Percentiles rank a stretch among this genome's conserved stretches.
Conservation (phyloP, 1,140 invertebrate genomes). For the Saxidomus purpurata region DNA sequence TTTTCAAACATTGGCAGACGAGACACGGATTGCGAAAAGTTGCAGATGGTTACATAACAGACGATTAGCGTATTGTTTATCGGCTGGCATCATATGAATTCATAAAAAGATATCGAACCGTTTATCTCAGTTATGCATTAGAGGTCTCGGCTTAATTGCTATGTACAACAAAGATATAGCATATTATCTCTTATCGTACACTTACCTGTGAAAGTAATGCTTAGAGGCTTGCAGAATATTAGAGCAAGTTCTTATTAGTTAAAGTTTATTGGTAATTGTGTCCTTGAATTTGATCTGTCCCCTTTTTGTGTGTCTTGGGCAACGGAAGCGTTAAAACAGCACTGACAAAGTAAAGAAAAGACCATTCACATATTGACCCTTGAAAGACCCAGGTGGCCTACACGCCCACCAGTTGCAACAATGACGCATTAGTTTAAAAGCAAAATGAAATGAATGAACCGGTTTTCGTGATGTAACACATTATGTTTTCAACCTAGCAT, state of each 20-base stretch:
- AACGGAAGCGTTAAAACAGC: neutral
- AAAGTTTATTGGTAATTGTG: too few relatives aligned
- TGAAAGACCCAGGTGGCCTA: neutral
- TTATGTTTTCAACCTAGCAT: too few relatives aligned
- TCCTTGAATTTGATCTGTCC: too few relatives aligned
- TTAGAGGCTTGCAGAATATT: too few relatives aligned
- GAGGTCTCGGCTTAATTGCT: too few relatives aligned
- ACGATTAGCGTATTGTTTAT: constrained; percentile 8
- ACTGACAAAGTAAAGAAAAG: neutral
- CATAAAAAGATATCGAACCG: neutral
- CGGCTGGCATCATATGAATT: neutral
- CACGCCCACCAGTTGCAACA: neutral
- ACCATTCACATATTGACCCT: neutral
- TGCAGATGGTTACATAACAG: constrained; percentile 2
- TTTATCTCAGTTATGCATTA: neutral
- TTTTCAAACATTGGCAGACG: constrained; percentile 8
- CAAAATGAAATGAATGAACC: neutral
- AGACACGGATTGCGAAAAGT: neutral
- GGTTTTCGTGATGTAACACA: neutral
- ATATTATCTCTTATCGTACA: too few relatives aligned
- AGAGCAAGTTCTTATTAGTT: too few relatives aligned
- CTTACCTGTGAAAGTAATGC: too few relatives aligned
- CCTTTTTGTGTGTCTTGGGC: neutral
- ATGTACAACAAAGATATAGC: too few relatives aligned
- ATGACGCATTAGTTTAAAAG: neutral